Conservation (phyloP, 2,797 vertebrate species). For the Atherinosoma microstoma region DNA sequence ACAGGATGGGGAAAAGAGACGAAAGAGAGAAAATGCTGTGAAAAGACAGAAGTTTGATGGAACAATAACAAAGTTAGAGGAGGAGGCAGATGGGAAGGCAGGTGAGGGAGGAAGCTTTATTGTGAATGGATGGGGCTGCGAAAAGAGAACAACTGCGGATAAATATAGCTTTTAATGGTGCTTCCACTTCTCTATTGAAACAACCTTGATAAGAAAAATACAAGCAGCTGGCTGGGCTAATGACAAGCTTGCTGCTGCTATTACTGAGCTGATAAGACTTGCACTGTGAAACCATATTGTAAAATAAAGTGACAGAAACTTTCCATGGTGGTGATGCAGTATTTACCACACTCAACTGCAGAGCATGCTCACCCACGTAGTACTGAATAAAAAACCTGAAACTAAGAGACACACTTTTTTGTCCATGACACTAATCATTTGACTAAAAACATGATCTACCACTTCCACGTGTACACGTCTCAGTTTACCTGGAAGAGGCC, state of each 20-base stretch:
- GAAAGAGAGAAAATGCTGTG: constrained; percentile 19
- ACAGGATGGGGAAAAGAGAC: constrained; percentile 57
- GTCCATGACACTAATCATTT: background rate
- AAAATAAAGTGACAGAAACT: constrained; percentile 19
- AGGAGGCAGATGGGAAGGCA: constrained; percentile 60
- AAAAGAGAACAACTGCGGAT: constrained; percentile 50
- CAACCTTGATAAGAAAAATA: constrained; percentile 45
- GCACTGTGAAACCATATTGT: constrained; percentile 17
- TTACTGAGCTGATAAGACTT: constrained; percentile 30
- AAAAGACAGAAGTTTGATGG: constrained; percentile 49
- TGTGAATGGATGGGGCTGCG: constrained; percentile 54
- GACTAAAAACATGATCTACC: background rate
- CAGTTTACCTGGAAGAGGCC: constrained; percentile 95
- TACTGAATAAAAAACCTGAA: constrained; percentile 16
- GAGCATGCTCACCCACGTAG: constrained; percentile 15
- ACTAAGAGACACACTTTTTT: background rate
- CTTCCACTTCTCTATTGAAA: constrained; percentile 52
- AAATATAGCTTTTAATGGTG: constrained; percentile 58
- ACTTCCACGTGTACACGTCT: background rate
- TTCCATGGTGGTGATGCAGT: constrained; percentile 17
- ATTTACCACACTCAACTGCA: constrained; percentile 21
- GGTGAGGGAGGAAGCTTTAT: constrained; percentile 42
- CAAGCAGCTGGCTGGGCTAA: constrained; percentile 40
- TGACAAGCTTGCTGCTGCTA: constrained; percentile 21
- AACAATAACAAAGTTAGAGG: constrained; percentile 72